Evolutionary conservation across 2,113 vertebrate species (phyloP).

Genomic region (Erythrolamprus reginae): DNA sequence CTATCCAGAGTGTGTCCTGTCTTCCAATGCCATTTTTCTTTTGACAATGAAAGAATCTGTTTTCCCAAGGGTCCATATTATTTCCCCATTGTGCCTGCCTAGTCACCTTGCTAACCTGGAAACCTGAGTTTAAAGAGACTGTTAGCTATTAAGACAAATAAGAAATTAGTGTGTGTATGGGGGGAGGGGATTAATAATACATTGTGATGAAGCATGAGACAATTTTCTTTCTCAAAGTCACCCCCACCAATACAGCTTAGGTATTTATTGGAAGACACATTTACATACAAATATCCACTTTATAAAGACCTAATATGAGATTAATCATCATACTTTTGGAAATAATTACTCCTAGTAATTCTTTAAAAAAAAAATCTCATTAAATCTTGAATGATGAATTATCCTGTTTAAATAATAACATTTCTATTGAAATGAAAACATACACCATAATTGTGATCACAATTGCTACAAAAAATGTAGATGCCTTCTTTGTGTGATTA

Average conservation of each 20-base stretch:
- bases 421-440: conserved; percentile 53
- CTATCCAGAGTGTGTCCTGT: not conserved
- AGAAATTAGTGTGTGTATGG: not conserved
- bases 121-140: not conserved
- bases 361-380: conserved; percentile 49
- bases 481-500: conserved; percentile 65
- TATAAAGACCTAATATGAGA: conserved; percentile 63
- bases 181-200: not conserved
- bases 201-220: not conserved
- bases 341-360: conserved; percentile 52
- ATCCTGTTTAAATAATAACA: conserved; percentile 66
- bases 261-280: conserved; percentile 62
- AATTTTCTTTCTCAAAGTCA: not conserved
- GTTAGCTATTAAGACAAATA: not conserved
- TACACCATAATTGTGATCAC: conserved; percentile 55
- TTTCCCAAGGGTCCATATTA: not conserved
- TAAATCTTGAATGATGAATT: conserved; percentile 70
- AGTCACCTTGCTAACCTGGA: not conserved
- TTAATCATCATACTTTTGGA: conserved; percentile 63
- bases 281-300: conserved; percentile 58
- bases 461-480: conserved; percentile 58
- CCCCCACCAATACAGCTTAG: not conserved
- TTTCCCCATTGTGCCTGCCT: not conserved
- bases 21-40: not conserved
- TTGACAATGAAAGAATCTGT: not conserved